Percentiles rank a stretch among this genome's conserved stretches.
phyloP scores from a whole-genome alignment of 2,888 invertebrate species.

The Drosophila silvestris region DNA sequence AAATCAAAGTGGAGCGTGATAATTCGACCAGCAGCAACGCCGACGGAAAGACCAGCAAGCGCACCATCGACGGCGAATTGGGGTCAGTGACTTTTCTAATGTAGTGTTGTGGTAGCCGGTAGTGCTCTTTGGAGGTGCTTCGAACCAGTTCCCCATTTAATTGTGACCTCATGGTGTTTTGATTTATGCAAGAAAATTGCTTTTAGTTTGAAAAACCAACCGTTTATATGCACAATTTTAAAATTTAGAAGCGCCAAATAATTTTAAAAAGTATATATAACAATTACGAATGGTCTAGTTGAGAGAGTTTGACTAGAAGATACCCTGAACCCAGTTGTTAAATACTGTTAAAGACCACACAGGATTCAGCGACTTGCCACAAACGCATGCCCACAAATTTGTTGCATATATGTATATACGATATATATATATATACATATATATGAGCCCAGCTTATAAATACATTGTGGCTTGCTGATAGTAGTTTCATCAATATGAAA shows the following conservation, averaged over 20 bases:
- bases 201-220: background rate
- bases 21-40: constrained; percentile 71
- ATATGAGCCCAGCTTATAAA: background rate
- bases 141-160: constrained; percentile 25
- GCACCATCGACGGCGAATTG: constrained; percentile 90
- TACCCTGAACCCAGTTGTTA: background rate
- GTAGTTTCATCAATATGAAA: background rate
- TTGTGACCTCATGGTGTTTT: background rate
- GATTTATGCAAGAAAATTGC: background rate
- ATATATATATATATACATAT: no score
- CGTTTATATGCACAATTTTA: background rate
- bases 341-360: background rate
- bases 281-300: background rate
- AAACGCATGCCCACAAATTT: background rate
- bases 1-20: constrained; percentile 84
- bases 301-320: background rate
- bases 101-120: background rate
- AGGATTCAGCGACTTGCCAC: background rate
- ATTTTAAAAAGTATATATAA: background rate
- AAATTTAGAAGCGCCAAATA: background rate
- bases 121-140: background rate
- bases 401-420: background rate
- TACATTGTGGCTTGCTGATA: background rate
- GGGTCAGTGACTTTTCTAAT: constrained; percentile 87
- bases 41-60: constrained; percentile 85